Base-by-base conservation (phyloP, 92 coral and sea anemone species). In the Porites rus region DNA sequence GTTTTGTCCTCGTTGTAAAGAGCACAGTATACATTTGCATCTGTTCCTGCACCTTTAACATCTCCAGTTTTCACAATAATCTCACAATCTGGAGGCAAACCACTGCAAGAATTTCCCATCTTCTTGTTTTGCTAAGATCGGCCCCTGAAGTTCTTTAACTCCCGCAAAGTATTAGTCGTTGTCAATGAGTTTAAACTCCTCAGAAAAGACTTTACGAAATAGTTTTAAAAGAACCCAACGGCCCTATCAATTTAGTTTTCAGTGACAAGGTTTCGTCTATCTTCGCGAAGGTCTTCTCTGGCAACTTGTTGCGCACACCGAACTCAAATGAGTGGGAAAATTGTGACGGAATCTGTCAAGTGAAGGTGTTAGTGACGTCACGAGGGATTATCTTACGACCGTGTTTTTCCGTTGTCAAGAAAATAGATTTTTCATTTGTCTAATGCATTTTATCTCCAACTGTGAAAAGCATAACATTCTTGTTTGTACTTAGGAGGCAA, bases 11-110 rank as follows among this genome's bases (percentile, higher is more conserved):
- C 96, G 84, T 90, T 91, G 54, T 90, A 67, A 54, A 97, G 79
- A 4, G 95, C 93, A 62, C 96, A 90, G 81, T 92, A 97, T 51
- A 97, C 99, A 72, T 97, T 97, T 3, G 99, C 94, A 78, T 97
- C 98, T 0, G 99, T 97, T 0, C 99, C 99, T 14, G 99, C 99
- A 0, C 99, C 99, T 71, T 97, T 97, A 1, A 97, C 98, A 75
- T 97, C 99, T 19, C 99, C 99, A n/a, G 99, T 97, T 72, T 97
- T 97, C 25, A 97, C 98, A 19, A 88, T 78, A 28, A 97, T 90
- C 83, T 97, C 99, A 69, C 91, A 95, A 69, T 97, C 99, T 21
- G 99, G 97, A 24, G 97, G 97, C 19, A 97, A 75, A 78, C 93
- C 79, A 77, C 94, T 93, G 59, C 99, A 97, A 67, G 82, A 65